A percentile compares a stretch with the other conserved stretches of the same genome.
phyloP scores from a whole-genome alignment of 2,888 invertebrate genomes.

The Polyploca ridens region DNA sequence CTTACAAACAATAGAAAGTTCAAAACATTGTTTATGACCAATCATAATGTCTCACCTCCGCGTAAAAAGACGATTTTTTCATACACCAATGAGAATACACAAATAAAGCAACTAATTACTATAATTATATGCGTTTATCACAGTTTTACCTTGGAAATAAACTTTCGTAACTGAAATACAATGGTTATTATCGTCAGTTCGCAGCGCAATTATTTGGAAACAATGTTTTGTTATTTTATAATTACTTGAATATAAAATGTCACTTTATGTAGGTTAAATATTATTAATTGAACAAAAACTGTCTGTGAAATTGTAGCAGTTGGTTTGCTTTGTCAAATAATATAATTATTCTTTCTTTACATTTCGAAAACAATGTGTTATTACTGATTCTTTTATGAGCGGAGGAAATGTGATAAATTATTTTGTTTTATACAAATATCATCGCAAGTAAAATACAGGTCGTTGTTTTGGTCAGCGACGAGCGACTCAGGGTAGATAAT shows the following conservation, averaged over 20 bases:
- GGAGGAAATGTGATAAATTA: constrained; percentile 29
- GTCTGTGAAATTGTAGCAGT: constrained; percentile 29
- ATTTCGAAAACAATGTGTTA: constrained; percentile 4
- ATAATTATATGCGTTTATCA: constrained; percentile 17
- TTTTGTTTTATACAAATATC: not conserved
- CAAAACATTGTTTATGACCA: not conserved
- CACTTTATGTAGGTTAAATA: constrained; percentile 32
- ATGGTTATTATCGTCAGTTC: constrained; percentile 30
- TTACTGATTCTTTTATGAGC: not conserved
- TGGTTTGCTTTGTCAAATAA: constrained; percentile 2
- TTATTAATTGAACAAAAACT: constrained; percentile 37
- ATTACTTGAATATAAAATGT: constrained; percentile 42
- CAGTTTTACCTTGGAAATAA: constrained; percentile 32
- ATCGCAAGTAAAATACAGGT: not conserved
- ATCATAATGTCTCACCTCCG: not conserved
- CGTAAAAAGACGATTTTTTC: not conserved
- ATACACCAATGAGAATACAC: constrained; percentile 1
- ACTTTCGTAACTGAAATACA: constrained; percentile 37
- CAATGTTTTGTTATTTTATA: constrained; percentile 46
- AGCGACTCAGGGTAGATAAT: no score
- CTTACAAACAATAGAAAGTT: not conserved
- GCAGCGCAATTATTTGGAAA: constrained; percentile 34
- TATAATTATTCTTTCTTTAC: constrained; percentile 2
- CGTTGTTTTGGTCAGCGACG: no score
- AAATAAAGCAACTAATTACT: not conserved